A percentile compares a stretch with the other conserved stretches of the same genome.
phyloP scores from a whole-genome alignment of 2,797 vertebrate species.

The Ctenosaura bakeri region DNA sequence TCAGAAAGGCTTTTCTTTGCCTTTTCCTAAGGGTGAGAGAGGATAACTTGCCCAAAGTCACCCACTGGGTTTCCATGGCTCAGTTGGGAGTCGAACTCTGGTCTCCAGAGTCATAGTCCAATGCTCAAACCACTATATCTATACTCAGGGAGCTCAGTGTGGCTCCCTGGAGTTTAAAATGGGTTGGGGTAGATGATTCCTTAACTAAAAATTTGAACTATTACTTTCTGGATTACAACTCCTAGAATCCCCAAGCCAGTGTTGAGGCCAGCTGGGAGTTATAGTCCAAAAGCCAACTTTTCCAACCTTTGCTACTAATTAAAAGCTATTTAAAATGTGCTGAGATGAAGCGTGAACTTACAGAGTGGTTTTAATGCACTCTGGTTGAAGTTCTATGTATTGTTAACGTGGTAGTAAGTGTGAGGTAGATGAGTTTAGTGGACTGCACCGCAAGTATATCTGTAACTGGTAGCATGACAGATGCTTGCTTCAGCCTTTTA shows the following conservation, averaged over 20 bases:
- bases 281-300: not conserved
- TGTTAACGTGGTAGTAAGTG: not conserved
- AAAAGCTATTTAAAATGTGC: not conserved
- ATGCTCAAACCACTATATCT: too few relatives aligned
- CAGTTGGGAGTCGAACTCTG: too few relatives aligned
- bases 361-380: not conserved
- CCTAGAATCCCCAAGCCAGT: not conserved
- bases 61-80: too few relatives aligned
- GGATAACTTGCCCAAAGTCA: too few relatives aligned
- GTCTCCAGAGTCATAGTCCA: too few relatives aligned
- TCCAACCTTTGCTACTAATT: not conserved
- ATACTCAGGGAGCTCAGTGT: too few relatives aligned
- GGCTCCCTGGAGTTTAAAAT: too few relatives aligned
- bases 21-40: too few relatives aligned
- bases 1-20: too few relatives aligned
- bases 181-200: too few relatives aligned
- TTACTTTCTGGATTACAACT: not conserved
- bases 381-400: not conserved
- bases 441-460: not conserved
- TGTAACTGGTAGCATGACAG: not conserved
- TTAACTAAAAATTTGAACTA: too few relatives aligned
- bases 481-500: not conserved
- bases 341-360: not conserved
- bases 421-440: not conserved
- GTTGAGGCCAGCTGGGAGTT: not conserved